Conservation (phyloP, 2,888 invertebrate genomes). For the Spilarctia lutea region DNA sequence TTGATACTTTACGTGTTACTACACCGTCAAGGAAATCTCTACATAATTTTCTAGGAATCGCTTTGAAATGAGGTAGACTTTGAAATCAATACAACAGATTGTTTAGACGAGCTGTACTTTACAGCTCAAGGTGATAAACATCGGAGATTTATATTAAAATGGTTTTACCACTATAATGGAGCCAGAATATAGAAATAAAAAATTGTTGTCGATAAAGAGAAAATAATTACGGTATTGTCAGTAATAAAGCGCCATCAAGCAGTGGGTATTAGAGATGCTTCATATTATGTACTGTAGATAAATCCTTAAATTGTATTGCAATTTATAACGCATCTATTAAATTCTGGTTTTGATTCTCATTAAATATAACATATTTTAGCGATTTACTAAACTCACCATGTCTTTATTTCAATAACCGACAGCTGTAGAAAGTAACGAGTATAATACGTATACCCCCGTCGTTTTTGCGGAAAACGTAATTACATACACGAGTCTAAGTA, state of each 20-base stretch:
- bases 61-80: conserved; percentile 23
- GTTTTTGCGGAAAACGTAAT: conserved; percentile 55
- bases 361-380: conserved; percentile 42
- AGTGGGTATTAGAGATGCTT: neutral
- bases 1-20: conserved; percentile 21
- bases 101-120: conserved; percentile 22
- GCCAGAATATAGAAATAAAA: conserved; percentile 30
- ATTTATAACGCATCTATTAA: conserved; percentile 38
- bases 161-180: conserved; percentile 24
- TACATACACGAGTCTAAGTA: conserved; percentile 54
- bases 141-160: conserved; percentile 20
- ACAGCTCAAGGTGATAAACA: conserved; percentile 28
- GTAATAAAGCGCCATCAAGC: neutral
- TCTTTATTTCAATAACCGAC: conserved; percentile 47
- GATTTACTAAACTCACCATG: conserved; percentile 47
- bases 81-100: conserved; percentile 31
- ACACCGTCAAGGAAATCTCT: conserved; percentile 10
- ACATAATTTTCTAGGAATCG: conserved; percentile 29
- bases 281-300: neutral
- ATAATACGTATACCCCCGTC: conserved; percentile 41
- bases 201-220: conserved; percentile 44
- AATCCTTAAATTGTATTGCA: conserved; percentile 33
- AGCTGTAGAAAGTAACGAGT: conserved; percentile 52
- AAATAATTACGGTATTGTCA: neutral
- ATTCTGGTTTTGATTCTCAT: conserved; percentile 49